Evolutionary conservation across 2,113 vertebrate genomes (phyloP).

Genomic region (Oncorhynchus keta): DNA sequence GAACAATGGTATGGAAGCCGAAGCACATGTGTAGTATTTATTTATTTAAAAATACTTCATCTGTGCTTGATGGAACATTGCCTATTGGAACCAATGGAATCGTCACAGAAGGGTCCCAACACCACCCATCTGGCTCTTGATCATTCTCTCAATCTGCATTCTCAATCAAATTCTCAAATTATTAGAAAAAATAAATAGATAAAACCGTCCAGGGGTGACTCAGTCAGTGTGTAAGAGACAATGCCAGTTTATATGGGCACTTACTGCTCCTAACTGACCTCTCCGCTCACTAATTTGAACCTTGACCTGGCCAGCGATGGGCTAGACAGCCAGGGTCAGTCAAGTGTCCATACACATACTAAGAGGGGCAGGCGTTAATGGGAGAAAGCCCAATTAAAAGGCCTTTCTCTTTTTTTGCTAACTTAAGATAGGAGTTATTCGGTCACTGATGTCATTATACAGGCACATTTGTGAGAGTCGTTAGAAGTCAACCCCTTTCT

Average conservation of each 20-base stretch:
- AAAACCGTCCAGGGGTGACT: slow-evolving; percentile 41
- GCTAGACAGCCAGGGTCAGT: neutral
- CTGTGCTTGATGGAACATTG: too few relatives aligned
- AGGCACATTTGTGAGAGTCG: slow-evolving; percentile 12
- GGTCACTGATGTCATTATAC: slow-evolving; percentile 7
- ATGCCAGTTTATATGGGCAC: slow-evolving; percentile 17
- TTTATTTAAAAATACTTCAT: too few relatives aligned
- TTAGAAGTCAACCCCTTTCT: slow-evolving; percentile 24
- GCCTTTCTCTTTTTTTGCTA: neutral
- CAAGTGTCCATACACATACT: neutral
- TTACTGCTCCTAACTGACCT: slow-evolving; percentile 15
- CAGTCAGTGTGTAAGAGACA: slow-evolving; percentile 36
- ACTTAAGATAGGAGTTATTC: neutral
- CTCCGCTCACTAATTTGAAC: slow-evolving; percentile 14
- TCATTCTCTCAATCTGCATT: too few relatives aligned
- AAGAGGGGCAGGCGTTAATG: slow-evolving; percentile 5
- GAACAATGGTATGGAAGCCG: neutral
- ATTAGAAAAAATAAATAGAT: neutral
- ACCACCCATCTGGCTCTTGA: too few relatives aligned
- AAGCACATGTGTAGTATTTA: neutral
- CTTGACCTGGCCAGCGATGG: slow-evolving; percentile 14
- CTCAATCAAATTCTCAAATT: too few relatives aligned
- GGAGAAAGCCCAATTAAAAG: neutral
- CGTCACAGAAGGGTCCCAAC: too few relatives aligned
- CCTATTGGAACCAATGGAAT: too few relatives aligned